Evolutionary conservation across 2,888 invertebrate genomes (phyloP), one percentile per base, ranked within the genome.

Genomic region (Leptogaster cylindrica): DNA sequence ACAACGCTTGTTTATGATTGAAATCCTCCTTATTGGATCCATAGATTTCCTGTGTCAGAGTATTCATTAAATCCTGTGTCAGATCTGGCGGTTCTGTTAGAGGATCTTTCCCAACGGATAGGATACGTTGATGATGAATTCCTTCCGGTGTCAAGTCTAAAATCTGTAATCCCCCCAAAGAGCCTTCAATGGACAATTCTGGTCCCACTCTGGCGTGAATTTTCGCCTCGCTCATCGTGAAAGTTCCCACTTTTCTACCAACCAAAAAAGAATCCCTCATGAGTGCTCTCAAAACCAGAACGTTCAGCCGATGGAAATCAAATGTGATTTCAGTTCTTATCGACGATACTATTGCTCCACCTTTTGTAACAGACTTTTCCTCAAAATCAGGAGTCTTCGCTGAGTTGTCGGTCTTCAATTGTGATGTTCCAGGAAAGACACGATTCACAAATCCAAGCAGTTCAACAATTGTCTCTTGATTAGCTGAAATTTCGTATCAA

Each of bases 401-500:
- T 14, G 71, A 68, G 6, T 73, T 7, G 8, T 36, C 33, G 4
- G 36, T n/a, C 23, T 48, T 48, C 23, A 48, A 23, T 33, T 33
- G 10, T 8, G 48, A 50, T 23, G 14, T 33, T 23, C 48, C 10
- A 20, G 85, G 86, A 69, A 87, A 84, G 2, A 93, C 87, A 55
- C 93, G 86, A 74, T 90, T 89, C 2, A 88, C 85, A 77, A 97
- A 96, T n/a, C 93, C 92, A 72, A 95, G 86, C 68, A 97, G 81
- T 79, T 97, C 97, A 7, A 96, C 92, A 71, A 97, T 91, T 0
- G 97, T 97, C 80, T 95, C 95, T 79, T 96, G 96, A 81, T 97
- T 97, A 0, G 95, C 94, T 92, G 77, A 10, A 75, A 71, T 58
- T 36, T 46, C 27, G 46, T 65, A 50, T 63, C 23, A 46, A 68